These are phyloP conservation scores for Amorpha juglandis DNA, from an alignment of 2,888 invertebrate genomes.

Conservation along the genomic window DNA sequence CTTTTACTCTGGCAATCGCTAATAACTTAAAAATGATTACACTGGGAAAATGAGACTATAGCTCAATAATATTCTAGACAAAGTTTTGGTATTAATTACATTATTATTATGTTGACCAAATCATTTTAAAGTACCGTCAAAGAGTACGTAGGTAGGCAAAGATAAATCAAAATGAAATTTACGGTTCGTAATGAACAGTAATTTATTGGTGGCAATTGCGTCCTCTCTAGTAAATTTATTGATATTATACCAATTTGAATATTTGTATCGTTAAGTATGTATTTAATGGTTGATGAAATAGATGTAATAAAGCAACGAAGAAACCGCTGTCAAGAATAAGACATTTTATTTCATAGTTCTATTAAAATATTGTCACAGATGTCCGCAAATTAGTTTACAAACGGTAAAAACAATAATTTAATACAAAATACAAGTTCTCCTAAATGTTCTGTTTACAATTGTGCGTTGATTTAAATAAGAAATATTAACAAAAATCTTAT, in stretches of 20 bases:
- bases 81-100: too few species aligned
- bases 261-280: neutral
- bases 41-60: too few species aligned
- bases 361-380: conserved; percentile 73
- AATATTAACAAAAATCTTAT: conserved; percentile 69
- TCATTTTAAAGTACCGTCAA: neutral
- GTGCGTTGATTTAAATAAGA: conserved; percentile 76
- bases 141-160: neutral
- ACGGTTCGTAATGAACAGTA: neutral
- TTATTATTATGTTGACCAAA: too few species aligned
- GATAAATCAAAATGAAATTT: neutral
- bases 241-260: neutral
- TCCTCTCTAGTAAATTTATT: conserved; percentile 4
- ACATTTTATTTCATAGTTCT: conserved; percentile 74
- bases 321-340: conserved; percentile 54
- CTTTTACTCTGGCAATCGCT: too few species aligned
- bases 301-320: conserved; percentile 30
- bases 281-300: neutral
- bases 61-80: too few species aligned
- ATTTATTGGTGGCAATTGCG: neutral
- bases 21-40: too few species aligned
- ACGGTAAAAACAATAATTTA: conserved; percentile 79
- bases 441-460: conserved; percentile 54
- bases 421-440: conserved; percentile 71
- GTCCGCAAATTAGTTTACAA: conserved; percentile 61